These are phyloP conservation scores for cattle (Bos taurus) DNA, from an alignment of 2,113 vertebrate species.

Conservation along the genomic window DNA sequence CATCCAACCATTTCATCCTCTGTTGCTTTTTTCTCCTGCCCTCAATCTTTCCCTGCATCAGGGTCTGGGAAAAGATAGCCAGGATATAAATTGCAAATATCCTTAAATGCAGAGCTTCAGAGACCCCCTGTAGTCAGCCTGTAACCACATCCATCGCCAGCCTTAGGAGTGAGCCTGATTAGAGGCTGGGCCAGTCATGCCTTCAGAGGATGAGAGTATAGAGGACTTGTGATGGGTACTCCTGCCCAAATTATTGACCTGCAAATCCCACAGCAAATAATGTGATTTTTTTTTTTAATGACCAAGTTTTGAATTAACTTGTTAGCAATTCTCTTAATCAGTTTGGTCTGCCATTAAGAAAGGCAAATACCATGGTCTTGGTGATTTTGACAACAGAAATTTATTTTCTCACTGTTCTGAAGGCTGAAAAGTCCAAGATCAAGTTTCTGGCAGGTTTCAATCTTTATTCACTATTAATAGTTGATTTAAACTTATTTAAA, in stretches of 20 bases:
- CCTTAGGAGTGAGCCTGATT: accelerated
- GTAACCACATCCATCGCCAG: not conserved
- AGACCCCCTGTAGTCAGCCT: not conserved
- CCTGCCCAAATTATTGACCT: not conserved
- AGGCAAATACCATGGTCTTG: not conserved
- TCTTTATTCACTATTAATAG: not conserved
- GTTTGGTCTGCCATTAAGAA: not conserved
- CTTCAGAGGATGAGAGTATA: not conserved
- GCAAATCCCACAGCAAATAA: not conserved
- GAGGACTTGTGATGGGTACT: not conserved
- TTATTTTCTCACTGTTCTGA: not conserved
- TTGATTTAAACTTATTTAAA: not conserved
- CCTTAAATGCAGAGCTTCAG: not conserved
- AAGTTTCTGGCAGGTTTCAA: not conserved
- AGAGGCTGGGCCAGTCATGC: not conserved
- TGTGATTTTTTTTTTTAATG: not conserved
- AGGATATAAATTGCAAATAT: not conserved
- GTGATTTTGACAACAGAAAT: not conserved
- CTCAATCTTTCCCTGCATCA: not conserved
- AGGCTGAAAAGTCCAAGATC: not conserved
- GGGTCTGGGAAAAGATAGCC: not conserved
- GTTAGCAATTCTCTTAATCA: not conserved
- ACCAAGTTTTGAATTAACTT: not conserved
- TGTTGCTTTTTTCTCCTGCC: not conserved
- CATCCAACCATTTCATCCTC: not conserved